phyloP scores from a whole-genome alignment of 1,140 invertebrate species.

The Brachionus paranguensis region DNA sequence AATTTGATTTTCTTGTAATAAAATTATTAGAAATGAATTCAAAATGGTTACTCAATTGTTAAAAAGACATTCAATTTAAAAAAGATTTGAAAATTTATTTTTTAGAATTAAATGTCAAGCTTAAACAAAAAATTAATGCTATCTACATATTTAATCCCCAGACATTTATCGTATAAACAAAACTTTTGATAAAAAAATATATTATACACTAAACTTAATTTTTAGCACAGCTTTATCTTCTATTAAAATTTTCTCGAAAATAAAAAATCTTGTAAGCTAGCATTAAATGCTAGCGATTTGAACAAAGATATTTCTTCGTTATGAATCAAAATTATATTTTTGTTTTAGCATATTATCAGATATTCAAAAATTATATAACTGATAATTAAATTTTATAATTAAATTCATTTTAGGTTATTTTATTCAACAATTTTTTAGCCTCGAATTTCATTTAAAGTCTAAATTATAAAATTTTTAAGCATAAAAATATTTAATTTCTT shows the following conservation, averaged over 20 bases:
- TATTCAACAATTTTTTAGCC: not conserved
- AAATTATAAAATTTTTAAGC: not conserved
- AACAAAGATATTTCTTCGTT: not conserved
- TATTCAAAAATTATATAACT: not conserved
- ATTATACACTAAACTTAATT: not conserved
- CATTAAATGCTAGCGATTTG: not conserved
- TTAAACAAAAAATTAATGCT: not conserved
- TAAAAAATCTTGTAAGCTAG: not conserved
- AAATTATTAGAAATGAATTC: not conserved
- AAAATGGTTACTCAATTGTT: not conserved
- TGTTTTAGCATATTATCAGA: not conserved
- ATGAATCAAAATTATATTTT: not conserved
- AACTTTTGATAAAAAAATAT: not conserved
- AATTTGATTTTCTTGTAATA: not conserved
- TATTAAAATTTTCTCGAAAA: not conserved
- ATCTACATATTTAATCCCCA: not conserved
- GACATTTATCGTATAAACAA: not conserved
- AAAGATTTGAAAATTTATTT: not conserved
- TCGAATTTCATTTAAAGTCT: not conserved
- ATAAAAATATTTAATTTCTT: not conserved
- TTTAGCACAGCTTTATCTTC: not conserved
- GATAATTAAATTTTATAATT: not conserved
- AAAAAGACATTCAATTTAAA: not conserved
- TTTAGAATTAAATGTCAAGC: not conserved
- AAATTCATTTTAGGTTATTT: not conserved